These are phyloP conservation scores for Aphelinus certus DNA, from an alignment of 1,140 invertebrate genomes.

Conservation along the genomic window DNA sequence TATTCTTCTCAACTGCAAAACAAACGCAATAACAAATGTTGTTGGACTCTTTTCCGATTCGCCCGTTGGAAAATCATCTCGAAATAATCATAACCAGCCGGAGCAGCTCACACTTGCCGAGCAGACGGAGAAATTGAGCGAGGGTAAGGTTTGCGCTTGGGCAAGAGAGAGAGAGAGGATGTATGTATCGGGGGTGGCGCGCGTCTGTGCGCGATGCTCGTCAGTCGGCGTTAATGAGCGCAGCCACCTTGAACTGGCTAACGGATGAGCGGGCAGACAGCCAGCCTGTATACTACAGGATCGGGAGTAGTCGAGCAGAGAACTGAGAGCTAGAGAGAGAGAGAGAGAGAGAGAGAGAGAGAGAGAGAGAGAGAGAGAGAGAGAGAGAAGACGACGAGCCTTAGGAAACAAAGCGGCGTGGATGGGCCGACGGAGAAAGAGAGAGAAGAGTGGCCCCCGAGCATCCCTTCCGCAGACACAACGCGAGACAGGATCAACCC, in stretches of 20 bases:
- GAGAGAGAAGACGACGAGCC: slow-evolving; percentile 17
- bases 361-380: slow-evolving; percentile 32
- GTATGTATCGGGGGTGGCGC: slow-evolving; percentile 16
- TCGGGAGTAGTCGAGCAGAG: slow-evolving; percentile 37
- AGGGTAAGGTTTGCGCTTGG: too few relatives aligned
- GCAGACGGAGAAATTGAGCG: too few relatives aligned
- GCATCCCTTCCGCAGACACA: too few relatives aligned
- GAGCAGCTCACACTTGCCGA: too few relatives aligned
- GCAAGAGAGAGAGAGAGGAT: slow-evolving; percentile 6
- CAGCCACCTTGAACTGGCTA: slow-evolving; percentile 65
- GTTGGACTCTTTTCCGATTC: too few relatives aligned
- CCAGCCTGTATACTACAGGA: slow-evolving; percentile 24
- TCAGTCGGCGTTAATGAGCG: slow-evolving; percentile 58
- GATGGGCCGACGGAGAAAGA: slow-evolving; percentile 40
- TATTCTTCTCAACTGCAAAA: too few relatives aligned
- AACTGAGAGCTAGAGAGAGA: neutral
- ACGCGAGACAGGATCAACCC: too few relatives aligned
- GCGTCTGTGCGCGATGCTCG: too few relatives aligned
- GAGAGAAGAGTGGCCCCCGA: slow-evolving; percentile 39
- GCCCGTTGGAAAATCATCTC: too few relatives aligned
- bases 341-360: slow-evolving; percentile 33
- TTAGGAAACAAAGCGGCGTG: neutral
- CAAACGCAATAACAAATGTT: too few relatives aligned
- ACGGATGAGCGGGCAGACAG: slow-evolving; percentile 60
- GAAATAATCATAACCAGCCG: too few relatives aligned